These are phyloP conservation scores for Sebastes aleutianus DNA, from an alignment of 2,797 vertebrate species.

Conservation along the genomic window DNA sequence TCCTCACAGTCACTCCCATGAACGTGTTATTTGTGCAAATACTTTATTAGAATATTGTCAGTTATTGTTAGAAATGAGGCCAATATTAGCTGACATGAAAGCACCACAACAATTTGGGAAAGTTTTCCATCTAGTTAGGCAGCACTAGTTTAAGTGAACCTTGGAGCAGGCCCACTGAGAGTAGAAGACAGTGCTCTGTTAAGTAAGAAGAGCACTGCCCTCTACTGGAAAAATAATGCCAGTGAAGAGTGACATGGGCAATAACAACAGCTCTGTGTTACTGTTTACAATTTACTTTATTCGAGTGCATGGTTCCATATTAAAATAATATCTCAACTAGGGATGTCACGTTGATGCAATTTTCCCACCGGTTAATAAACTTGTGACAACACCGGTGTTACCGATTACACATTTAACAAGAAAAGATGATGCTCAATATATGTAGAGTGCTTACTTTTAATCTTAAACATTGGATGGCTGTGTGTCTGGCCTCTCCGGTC, in stretches of 20 bases:
- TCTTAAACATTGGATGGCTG: no score
- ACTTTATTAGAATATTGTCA: background rate
- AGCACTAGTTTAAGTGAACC: background rate
- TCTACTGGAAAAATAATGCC: conserved; percentile 62
- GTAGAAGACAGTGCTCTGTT: background rate
- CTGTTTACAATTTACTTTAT: background rate
- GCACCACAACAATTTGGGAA: background rate
- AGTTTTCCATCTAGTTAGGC: conserved; percentile 14
- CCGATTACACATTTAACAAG: no score
- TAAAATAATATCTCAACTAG: background rate
- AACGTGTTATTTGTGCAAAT: background rate
- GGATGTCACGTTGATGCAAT: no score
- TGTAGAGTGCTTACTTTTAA: no score
- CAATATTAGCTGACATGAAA: background rate
- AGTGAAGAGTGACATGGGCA: background rate
- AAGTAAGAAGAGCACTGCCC: conserved; percentile 67
- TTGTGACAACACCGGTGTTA: no score
- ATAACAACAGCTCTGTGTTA: background rate
- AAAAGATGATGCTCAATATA: no score
- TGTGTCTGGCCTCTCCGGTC: no score
- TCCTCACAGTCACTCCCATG: background rate
- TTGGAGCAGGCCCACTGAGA: background rate
- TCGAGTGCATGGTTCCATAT: background rate
- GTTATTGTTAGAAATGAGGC: background rate
- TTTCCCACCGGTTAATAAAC: no score